Base-by-base conservation (phyloP, 2,888 invertebrate genomes). In the Zeuzera pyrina region DNA sequence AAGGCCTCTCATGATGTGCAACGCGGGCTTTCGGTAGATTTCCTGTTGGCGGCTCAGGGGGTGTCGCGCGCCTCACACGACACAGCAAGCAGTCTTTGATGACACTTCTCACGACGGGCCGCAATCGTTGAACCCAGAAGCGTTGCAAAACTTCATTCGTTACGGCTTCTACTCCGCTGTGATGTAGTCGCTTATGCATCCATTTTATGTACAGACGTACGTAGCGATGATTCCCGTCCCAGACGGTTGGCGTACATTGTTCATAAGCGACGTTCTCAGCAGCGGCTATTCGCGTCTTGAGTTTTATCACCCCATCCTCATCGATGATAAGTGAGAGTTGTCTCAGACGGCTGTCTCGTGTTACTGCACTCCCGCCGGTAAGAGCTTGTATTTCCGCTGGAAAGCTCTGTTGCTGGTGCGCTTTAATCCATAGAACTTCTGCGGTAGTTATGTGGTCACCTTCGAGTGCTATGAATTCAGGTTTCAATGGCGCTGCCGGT, bases 11-110 rank as follows among this genome's bases (percentile, higher is more conserved):
- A 11, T 31, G 27, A 13, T 27, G 30, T 7, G 16, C 24, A 11
- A 33, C 12, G n/a, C 32, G 26, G 13, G 22, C 21, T 6, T 11
- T 13, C 11, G 32, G 32, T 14, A 32, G 10, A n/a, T 26, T 21
- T 19, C 27, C 32, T 28, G 28, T 32, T 22, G 15, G 15, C 15
- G 32, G 32, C 4, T 21, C 12, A 6, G 2, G 12, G 2, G 32
- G 32, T 2, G 13, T 15, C 15, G 29, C 33, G 28, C 29, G 28
- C 28, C 14, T n/a, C 12, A 29, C 12, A 13, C 16, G 24, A n/a
- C 31, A 33, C 23, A 10, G n/a, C 23, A 29, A 29, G 12, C 33
- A 33, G 24, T 27, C 2, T n/a, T 6, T 7, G n/a, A 15, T 22
- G 1, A 30, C 23, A 8, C 15, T n/a, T 26, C 22, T n/a, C 1